These are phyloP conservation scores for Dolichoris vasculosae DNA, from an alignment of 1,140 invertebrate genomes.

Conservation along the genomic window DNA sequence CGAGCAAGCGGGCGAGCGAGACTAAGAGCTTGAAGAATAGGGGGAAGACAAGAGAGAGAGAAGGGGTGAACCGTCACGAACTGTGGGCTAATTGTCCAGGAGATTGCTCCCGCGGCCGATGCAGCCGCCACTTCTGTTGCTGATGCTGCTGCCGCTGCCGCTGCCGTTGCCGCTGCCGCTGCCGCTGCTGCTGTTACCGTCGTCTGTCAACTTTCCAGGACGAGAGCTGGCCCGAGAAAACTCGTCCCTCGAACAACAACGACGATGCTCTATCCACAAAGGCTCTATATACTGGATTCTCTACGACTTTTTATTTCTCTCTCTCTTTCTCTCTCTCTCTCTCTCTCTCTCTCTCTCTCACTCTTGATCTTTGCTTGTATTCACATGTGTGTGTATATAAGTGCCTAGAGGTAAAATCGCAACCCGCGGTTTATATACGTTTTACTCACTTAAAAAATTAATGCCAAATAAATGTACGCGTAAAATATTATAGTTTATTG, in stretches of 20 bases:
- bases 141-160: conserved; percentile 59
- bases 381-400: not conserved
- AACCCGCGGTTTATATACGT: no score
- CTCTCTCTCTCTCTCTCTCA: conserved; percentile 31
- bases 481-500: no score
- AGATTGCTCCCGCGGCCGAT: conserved; percentile 70
- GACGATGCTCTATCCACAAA: not conserved
- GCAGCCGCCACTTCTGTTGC: not conserved
- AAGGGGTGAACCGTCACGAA: conserved; percentile 70
- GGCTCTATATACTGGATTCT: not conserved
- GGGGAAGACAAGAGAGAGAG: conserved; percentile 50
- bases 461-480: no score
- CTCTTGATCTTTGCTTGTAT: not conserved
- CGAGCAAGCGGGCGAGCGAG: not conserved
- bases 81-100: conserved; percentile 72
- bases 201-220: not conserved
- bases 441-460: no score
- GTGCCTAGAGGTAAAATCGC: not conserved
- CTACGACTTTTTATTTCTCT: not conserved
- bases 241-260: not conserved
- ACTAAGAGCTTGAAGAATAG: not conserved
- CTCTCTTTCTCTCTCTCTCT: conserved; percentile 20
- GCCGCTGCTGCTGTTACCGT: not conserved
- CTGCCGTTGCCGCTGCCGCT: conserved; percentile 51
- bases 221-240: conserved; percentile 33